phyloP scores from a whole-genome alignment of 2,113 vertebrate species.

The Salvator merianae region DNA sequence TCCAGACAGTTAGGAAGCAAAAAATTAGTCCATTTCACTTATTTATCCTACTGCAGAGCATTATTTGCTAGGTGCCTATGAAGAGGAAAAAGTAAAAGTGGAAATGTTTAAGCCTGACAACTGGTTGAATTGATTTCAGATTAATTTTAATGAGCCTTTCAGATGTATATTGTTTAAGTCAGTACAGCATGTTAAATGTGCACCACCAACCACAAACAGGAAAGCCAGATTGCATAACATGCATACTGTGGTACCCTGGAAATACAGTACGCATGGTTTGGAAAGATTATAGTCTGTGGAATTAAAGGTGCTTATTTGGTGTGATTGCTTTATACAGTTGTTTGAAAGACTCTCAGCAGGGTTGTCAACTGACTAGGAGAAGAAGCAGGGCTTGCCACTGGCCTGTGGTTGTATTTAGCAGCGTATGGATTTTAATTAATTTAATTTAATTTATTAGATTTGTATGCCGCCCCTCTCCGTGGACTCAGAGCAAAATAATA shows the following conservation, averaged over 20 bases:
- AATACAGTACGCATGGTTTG: conserved; percentile 35
- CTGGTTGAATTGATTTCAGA: conserved; percentile 38
- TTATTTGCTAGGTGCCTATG: conserved; percentile 40
- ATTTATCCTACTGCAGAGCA: conserved; percentile 24
- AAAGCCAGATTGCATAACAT: conserved; percentile 33
- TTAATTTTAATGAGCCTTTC: conserved; percentile 39
- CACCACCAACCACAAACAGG: not conserved
- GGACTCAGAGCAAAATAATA: no score
- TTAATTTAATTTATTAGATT: no score
- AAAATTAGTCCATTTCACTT: conserved; percentile 38
- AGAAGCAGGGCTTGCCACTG: not conserved
- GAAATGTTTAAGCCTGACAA: conserved; percentile 31
- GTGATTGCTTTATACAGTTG: conserved; percentile 50
- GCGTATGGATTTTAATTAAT: no score
- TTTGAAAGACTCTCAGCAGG: conserved; percentile 34
- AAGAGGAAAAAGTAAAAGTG: conserved; percentile 26
- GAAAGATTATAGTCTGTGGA: conserved; percentile 46
- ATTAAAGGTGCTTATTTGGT: conserved; percentile 39
- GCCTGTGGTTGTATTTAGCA: not conserved
- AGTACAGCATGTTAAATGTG: not conserved
- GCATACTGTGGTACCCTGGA: not conserved
- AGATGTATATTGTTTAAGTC: conserved; percentile 17
- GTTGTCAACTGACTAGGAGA: not conserved
- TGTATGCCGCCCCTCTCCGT: no score
- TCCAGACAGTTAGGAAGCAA: conserved; percentile 12